Conservation (phyloP, 2,888 invertebrate genomes). For the Drosophila anceps region DNA sequence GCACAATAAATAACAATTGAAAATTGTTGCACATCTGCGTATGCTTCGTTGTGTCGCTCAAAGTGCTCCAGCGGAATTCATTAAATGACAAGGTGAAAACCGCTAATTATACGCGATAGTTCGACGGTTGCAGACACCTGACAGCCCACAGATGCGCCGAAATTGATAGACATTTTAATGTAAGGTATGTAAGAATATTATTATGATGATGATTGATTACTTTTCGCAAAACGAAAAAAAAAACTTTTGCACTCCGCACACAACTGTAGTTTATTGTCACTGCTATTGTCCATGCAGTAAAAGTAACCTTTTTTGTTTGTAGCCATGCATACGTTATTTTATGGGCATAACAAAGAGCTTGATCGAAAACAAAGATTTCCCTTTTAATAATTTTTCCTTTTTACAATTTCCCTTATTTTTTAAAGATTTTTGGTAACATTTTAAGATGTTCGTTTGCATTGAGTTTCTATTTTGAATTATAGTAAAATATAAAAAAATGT, state of each 20-base stretch:
- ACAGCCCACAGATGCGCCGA: conserved; percentile 35
- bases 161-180: conserved; percentile 48
- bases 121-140: conserved; percentile 39
- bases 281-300: too few species aligned
- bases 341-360: background rate
- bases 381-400: too few species aligned
- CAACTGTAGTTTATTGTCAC: background rate
- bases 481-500: too few species aligned
- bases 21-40: conserved; percentile 35
- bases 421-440: too few species aligned
- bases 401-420: too few species aligned
- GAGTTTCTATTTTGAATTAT: too few species aligned
- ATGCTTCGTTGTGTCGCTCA: conserved; percentile 57
- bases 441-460: too few species aligned
- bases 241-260: too few species aligned
- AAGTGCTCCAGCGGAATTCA: conserved; percentile 42
- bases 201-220: conserved; percentile 9
- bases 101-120: conserved; percentile 34
- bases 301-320: background rate
- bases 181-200: conserved; percentile 9
- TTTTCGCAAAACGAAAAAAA: background rate
- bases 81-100: conserved; percentile 54
- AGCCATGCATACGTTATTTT: background rate
- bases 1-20: conserved; percentile 62
- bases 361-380: background rate